A percentile compares a stretch with the other conserved stretches of the same genome.
These are phyloP conservation scores for Aplochiton taeniatus DNA, from an alignment of 2,797 vertebrate genomes.

Conservation along the genomic window DNA sequence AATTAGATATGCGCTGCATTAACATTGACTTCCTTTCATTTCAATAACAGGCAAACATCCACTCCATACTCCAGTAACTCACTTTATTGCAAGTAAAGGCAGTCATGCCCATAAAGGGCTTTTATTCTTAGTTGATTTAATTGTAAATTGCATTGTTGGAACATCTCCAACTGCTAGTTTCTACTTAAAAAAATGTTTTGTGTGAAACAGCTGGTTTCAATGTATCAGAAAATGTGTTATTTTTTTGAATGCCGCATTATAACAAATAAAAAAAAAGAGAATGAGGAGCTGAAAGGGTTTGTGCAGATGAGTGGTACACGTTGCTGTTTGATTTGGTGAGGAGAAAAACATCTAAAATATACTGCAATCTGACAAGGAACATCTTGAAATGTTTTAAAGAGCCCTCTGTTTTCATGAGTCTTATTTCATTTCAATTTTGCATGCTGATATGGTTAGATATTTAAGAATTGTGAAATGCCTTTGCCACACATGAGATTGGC, in stretches of 20 bases:
- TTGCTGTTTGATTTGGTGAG: conserved; percentile 43
- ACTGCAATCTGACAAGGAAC: conserved; percentile 46
- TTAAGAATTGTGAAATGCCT: conserved; percentile 72
- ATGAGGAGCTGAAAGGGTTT: conserved; percentile 22
- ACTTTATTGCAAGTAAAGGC: conserved; percentile 42
- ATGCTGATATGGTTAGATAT: conserved; percentile 36
- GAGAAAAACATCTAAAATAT: conserved; percentile 41
- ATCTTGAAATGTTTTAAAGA: conserved; percentile 54
- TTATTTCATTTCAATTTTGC: conserved; percentile 61
- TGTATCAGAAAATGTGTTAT: no score
- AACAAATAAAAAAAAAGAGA: conserved; percentile 5
- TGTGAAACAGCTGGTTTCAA: not conserved
- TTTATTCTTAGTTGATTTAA: conserved; percentile 30
- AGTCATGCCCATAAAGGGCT: conserved; percentile 26
- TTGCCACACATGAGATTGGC: conserved; percentile 59
- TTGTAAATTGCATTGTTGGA: no score
- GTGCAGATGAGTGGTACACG: not conserved
- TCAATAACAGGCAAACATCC: conserved; percentile 61
- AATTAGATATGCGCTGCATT: conserved; percentile 69
- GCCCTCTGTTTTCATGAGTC: conserved; percentile 35
- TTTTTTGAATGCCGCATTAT: no score
- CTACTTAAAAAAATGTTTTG: no score
- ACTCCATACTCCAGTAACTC: conserved; percentile 43
- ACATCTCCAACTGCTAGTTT: no score
- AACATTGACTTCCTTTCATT: conserved; percentile 66